phyloP scores from a whole-genome alignment of 2,113 vertebrate genomes.

The Malurus cyaneus region DNA sequence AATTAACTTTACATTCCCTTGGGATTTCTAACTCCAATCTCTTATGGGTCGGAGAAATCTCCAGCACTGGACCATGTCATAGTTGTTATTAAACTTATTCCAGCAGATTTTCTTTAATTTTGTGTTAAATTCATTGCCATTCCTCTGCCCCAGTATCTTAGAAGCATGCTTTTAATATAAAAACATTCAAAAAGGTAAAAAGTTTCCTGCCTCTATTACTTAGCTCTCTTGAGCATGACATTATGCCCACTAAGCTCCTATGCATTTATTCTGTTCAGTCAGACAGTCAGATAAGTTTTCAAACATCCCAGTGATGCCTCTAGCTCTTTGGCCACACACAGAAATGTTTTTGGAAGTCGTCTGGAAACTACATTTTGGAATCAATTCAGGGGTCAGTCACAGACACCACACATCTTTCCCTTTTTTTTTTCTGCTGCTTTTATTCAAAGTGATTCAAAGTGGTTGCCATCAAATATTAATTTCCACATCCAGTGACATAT shows the following conservation, averaged over 20 bases:
- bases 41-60: not conserved
- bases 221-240: not conserved
- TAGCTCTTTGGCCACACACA: not conserved
- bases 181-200: not conserved
- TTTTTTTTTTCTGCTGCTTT: not conserved
- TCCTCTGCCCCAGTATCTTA: not conserved
- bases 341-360: not conserved
- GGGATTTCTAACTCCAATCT: not conserved
- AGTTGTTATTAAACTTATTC: not conserved
- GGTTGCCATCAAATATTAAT: not conserved
- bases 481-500: not conserved
- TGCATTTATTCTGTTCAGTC: not conserved
- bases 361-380: not conserved
- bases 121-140: not conserved
- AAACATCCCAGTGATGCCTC: not conserved
- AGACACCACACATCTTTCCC: not conserved
- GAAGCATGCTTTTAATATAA: not conserved
- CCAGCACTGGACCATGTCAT: not conserved
- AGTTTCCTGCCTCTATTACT: not conserved
- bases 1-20: not conserved
- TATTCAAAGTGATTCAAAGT: not conserved
- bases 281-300: not conserved
- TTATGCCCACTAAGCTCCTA: not conserved
- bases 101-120: not conserved
- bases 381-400: not conserved